A percentile compares a stretch with the other conserved stretches of the same genome.
Evolutionary conservation across 1,140 invertebrate genomes (phyloP).

Genomic region (Goniozus legneri): DNA sequence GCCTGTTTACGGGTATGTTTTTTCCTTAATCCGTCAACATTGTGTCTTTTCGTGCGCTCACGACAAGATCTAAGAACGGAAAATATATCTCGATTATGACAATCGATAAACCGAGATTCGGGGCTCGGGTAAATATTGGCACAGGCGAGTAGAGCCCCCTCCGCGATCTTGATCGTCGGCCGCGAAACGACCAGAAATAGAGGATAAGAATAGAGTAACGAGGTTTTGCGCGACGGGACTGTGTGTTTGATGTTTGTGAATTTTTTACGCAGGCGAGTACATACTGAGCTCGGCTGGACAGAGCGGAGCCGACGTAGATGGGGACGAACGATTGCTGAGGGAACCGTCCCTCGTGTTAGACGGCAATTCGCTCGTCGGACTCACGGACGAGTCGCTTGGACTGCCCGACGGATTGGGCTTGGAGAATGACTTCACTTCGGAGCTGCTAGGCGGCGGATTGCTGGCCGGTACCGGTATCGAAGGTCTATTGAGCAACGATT

Average conservation of each 20-base stretch:
- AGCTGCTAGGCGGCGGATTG: slow-evolving; percentile 39
- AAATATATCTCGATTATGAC: too few species aligned
- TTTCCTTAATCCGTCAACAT: too few species aligned
- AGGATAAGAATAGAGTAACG: too few species aligned
- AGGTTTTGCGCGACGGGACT: too few species aligned
- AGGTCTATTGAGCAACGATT: slow-evolving; percentile 46
- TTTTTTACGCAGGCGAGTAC: slow-evolving; percentile 40
- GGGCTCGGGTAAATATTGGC: too few species aligned
- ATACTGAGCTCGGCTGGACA: slow-evolving; percentile 39
- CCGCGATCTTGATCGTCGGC: too few species aligned
- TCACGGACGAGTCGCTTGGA: slow-evolving; percentile 45
- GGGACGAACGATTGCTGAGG: slow-evolving; percentile 32
- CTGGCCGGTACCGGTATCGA: slow-evolving; percentile 40
- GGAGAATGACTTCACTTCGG: slow-evolving; percentile 50
- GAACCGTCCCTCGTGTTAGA: slow-evolving; percentile 39
- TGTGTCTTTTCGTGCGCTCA: too few species aligned
- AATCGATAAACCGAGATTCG: too few species aligned
- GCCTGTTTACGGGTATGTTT: too few species aligned
- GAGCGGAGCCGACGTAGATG: slow-evolving; percentile 21
- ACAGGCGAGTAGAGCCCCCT: too few species aligned
- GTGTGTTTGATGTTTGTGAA: neutral
- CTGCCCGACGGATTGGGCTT: slow-evolving; percentile 42
- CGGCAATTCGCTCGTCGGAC: slow-evolving; percentile 37
- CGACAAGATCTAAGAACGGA: too few species aligned
- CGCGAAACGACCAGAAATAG: too few species aligned